A percentile compares a stretch with the other conserved stretches of the same genome.
These are phyloP conservation scores for Cephus sareptanus DNA, from an alignment of 2,888 invertebrate genomes.

Conservation along the genomic window DNA sequence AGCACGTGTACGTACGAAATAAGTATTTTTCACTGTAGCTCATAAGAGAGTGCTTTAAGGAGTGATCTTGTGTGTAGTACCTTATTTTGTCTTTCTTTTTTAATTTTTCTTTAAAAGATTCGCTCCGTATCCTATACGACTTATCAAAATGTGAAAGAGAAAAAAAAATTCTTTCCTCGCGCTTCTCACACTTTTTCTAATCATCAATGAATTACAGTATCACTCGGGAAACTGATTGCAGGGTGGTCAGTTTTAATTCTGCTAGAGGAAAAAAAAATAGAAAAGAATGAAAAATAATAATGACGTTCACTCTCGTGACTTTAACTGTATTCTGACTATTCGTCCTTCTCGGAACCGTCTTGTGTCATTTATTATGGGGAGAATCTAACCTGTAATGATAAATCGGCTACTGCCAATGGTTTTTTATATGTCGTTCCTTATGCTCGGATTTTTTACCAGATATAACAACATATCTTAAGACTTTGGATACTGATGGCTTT, in stretches of 20 bases:
- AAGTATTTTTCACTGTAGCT: conserved; percentile 49
- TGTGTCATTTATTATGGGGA: not conserved
- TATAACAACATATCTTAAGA: not conserved
- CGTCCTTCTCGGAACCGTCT: not conserved
- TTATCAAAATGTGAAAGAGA: not conserved
- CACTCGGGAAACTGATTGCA: not conserved
- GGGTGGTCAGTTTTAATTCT: not conserved
- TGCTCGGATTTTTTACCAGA: not conserved
- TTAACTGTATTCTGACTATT: not conserved
- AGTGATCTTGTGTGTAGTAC: conserved; percentile 10
- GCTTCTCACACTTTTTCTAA: not conserved
- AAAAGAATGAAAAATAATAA: not conserved
- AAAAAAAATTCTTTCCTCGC: not conserved
- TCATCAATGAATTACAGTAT: not conserved
- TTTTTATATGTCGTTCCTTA: not conserved
- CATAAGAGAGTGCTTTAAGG: conserved; percentile 24
- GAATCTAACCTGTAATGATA: not conserved
- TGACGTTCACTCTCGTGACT: not conserved
- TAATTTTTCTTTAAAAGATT: conserved; percentile 31
- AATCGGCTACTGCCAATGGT: not conserved
- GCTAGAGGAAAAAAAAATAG: not conserved
- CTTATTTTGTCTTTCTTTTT: conserved; percentile 24
- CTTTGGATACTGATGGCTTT: not conserved
- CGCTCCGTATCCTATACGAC: not conserved
- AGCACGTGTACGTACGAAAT: conserved; percentile 38